These are phyloP conservation scores for Caerostris darwini DNA, from an alignment of 1,140 invertebrate species.

Conservation along the genomic window DNA sequence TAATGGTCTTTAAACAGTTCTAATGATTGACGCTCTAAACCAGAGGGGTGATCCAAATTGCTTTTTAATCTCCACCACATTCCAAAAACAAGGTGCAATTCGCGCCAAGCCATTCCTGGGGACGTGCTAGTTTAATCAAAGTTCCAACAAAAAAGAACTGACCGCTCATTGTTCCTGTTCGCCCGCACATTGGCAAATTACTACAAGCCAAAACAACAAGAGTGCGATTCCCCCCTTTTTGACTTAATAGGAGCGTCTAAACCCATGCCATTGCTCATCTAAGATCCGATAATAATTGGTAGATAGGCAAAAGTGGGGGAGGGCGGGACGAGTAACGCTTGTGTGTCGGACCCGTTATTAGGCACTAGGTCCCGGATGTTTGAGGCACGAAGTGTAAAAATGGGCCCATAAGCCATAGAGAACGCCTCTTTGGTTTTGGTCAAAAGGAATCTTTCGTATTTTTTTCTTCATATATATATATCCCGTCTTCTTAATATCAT, in stretches of 20 bases:
- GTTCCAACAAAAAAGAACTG: neutral
- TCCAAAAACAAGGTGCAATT: neutral
- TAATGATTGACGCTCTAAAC: neutral
- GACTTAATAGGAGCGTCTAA: slow-evolving; percentile 69
- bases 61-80: neutral
- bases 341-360: slow-evolving; percentile 75
- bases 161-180: slow-evolving; percentile 37
- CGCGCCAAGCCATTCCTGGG: neutral
- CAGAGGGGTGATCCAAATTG: neutral
- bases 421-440: slow-evolving; percentile 65
- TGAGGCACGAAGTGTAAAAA: slow-evolving; percentile 76
- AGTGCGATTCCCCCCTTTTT: neutral
- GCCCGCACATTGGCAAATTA: slow-evolving; percentile 49
- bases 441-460: neutral
- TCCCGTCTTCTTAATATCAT: slow-evolving; percentile 13
- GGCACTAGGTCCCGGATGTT: slow-evolving; percentile 71
- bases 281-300: slow-evolving; percentile 75
- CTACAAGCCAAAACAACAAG: slow-evolving; percentile 47
- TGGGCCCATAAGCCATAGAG: slow-evolving; percentile 77
- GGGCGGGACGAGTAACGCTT: slow-evolving; percentile 76
- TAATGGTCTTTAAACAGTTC: no score
- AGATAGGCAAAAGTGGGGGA: slow-evolving; percentile 54
- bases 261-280: slow-evolving; percentile 71
- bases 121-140: slow-evolving; percentile 64
- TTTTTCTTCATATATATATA: slow-evolving; percentile 5